These are phyloP conservation scores for Allolobophora icterica DNA, from an alignment of 2,888 invertebrate genomes.

Conservation along the genomic window DNA sequence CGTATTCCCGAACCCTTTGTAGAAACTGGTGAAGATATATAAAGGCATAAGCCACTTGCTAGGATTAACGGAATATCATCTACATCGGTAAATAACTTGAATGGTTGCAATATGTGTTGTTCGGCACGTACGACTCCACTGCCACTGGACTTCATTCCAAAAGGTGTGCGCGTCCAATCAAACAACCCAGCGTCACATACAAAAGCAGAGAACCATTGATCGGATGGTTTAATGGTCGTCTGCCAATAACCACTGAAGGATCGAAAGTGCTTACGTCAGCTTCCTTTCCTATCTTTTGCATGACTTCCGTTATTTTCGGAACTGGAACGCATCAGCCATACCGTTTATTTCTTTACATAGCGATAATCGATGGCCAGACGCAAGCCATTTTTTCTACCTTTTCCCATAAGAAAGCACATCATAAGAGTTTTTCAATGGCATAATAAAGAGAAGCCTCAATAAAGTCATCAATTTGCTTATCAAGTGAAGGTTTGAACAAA, in stretches of 20 bases:
- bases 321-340: not conserved
- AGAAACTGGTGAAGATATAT: too few relatives aligned
- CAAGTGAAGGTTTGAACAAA: not conserved
- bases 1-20: too few relatives aligned
- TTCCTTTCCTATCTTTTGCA: not conserved
- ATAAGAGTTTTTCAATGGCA: not conserved
- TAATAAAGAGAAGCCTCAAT: not conserved
- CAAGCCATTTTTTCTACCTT: not conserved
- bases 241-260: not conserved
- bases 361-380: not conserved
- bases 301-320: conserved; percentile 5
- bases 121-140: too few relatives aligned
- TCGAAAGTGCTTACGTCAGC: not conserved
- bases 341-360: not conserved
- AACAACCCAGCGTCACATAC: too few relatives aligned
- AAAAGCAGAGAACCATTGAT: not conserved
- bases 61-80: too few relatives aligned
- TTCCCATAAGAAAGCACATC: not conserved
- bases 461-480: not conserved
- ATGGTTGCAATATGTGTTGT: too few relatives aligned
- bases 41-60: too few relatives aligned
- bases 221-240: not conserved
- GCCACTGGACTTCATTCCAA: too few relatives aligned
- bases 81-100: too few relatives aligned
- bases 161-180: too few relatives aligned